Evolutionary conservation across 1,140 invertebrate species (phyloP).

Genomic region (Drosophila suzukii): DNA sequence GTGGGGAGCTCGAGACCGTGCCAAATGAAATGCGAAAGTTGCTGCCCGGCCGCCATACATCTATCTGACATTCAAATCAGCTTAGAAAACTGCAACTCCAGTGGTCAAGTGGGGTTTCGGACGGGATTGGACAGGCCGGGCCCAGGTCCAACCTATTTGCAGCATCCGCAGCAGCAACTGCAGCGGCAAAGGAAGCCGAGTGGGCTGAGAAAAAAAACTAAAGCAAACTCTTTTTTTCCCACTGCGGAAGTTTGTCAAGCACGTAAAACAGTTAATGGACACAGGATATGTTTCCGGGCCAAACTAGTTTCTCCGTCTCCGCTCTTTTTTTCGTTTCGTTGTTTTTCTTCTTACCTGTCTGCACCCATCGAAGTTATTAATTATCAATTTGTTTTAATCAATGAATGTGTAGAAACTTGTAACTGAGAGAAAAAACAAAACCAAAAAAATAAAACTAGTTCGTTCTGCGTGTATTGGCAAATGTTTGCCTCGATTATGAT

Average conservation of each 20-base stretch:
- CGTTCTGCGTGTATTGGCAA: constrained; percentile 34
- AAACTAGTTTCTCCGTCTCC: constrained; percentile 56
- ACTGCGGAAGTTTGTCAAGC: constrained; percentile 75
- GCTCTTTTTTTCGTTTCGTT: constrained; percentile 6
- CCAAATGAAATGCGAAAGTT: constrained; percentile 79
- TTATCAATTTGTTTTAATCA: constrained; percentile 72
- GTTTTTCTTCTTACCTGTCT: constrained; percentile 36
- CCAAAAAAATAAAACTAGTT: constrained; percentile 34
- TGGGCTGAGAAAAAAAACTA: constrained; percentile 36
- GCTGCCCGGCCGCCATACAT: constrained; percentile 45
- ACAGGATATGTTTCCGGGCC: constrained; percentile 79
- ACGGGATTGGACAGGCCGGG: constrained; percentile 21
- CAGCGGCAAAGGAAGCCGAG: constrained; percentile 43
- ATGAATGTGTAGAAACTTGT: constrained; percentile 51
- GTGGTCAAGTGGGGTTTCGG: constrained; percentile 32
- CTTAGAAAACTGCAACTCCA: constrained; percentile 67
- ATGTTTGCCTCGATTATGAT: constrained; percentile 26
- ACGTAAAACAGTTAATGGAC: constrained; percentile 80
- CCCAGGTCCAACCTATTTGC: constrained; percentile 62
- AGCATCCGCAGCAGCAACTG: constrained; percentile 58
- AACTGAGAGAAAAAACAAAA: constrained; percentile 8
- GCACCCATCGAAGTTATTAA: constrained; percentile 71
- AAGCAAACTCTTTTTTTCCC: constrained; percentile 35
- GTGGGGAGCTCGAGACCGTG: constrained; percentile 31
- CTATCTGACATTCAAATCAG: constrained; percentile 82